phyloP scores from a whole-genome alignment of 64 coral and sea anemone genomes.

The Stylophora pistillata region DNA sequence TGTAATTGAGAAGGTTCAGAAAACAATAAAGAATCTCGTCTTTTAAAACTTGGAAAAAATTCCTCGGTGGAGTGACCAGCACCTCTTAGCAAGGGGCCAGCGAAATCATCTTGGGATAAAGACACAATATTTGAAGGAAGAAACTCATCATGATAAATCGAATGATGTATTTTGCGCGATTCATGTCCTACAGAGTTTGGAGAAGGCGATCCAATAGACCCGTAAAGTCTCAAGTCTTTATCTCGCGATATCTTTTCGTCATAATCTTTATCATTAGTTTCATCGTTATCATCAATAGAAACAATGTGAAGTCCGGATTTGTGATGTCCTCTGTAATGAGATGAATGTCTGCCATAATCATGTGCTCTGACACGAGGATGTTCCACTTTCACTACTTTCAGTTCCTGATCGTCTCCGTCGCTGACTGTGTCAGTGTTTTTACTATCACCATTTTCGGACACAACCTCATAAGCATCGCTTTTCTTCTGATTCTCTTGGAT shows the following conservation, averaged over 20 bases:
- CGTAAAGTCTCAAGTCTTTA: constrained; percentile 27
- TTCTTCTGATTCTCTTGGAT: constrained; percentile 36
- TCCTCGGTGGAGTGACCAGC: not conserved
- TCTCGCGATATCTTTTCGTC: not conserved
- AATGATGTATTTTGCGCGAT: not conserved
- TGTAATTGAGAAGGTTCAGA: not conserved
- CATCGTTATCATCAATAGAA: constrained; percentile 28
- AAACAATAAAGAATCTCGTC: constrained; percentile 1
- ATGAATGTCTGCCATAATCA: not conserved
- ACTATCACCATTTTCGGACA: not conserved
- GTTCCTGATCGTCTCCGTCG: not conserved
- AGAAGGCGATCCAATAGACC: constrained; percentile 19
- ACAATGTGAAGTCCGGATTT: constrained; percentile 31
- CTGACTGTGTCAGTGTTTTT: not conserved
- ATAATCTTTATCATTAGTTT: constrained; percentile 14
- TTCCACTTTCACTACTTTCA: not conserved
- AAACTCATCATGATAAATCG: constrained; percentile 29
- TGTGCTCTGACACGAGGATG: not conserved
- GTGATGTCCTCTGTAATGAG: not conserved
- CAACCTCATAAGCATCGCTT: constrained; percentile 41
- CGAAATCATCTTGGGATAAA: constrained; percentile 48
- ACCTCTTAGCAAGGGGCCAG: not conserved
- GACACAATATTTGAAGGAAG: constrained; percentile 39
- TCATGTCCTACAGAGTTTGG: not conserved
- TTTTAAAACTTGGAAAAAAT: constrained; percentile 32